phyloP scores from a whole-genome alignment of 1,140 invertebrate species.

The Bombus fervidus region DNA sequence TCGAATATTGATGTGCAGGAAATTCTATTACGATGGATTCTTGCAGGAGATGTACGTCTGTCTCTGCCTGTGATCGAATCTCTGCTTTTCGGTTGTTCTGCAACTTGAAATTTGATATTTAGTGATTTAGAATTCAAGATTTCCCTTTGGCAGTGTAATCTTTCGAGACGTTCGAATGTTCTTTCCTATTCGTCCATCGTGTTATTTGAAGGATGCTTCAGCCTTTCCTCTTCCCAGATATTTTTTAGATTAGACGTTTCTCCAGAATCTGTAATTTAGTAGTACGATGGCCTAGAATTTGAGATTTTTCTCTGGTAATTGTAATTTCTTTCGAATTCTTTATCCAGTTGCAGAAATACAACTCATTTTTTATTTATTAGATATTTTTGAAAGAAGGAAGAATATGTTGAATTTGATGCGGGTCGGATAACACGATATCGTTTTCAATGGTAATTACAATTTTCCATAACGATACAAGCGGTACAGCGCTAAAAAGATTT shows the following conservation, averaged over 20 bases:
- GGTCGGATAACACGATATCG: neutral
- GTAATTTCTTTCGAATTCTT: neutral
- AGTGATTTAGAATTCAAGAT: neutral
- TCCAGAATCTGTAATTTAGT: no score
- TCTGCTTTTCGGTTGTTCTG: neutral
- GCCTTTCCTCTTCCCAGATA: no score
- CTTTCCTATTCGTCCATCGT: no score
- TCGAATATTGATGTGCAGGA: conserved; percentile 20
- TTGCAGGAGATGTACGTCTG: neutral
- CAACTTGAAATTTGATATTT: neutral
- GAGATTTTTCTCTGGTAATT: neutral
- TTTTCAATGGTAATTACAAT: neutral
- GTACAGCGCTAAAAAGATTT: neutral
- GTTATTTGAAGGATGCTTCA: no score
- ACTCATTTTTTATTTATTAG: neutral
- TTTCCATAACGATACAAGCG: neutral
- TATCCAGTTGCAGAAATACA: neutral
- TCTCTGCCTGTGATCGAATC: no score
- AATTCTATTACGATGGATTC: conserved; percentile 15
- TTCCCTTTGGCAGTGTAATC: neutral
- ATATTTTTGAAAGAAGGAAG: neutral
- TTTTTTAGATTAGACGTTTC: no score
- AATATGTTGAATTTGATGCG: neutral
- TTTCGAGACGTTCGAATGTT: no score
- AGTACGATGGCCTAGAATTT: neutral